Percentiles rank a stretch among this genome's conserved stretches.
These are phyloP conservation scores for Pituophis catenifer DNA, from an alignment of 2,113 vertebrate genomes.

Conservation along the genomic window DNA sequence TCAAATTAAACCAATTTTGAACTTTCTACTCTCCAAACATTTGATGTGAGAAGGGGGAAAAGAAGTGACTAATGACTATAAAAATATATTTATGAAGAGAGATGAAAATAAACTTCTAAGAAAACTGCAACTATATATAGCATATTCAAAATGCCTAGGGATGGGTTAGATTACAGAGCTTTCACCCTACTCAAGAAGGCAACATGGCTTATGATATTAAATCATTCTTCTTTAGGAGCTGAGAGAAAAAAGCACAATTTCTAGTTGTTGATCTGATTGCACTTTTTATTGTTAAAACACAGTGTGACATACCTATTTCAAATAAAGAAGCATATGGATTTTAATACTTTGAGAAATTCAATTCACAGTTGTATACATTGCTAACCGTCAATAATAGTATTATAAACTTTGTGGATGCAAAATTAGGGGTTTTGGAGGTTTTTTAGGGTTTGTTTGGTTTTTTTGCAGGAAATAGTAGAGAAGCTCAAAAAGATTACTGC, in stretches of 20 bases:
- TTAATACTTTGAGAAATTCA: not conserved
- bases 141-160: not conserved
- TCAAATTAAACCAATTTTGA: not conserved
- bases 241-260: not conserved
- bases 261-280: not conserved
- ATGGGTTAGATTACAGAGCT: conserved; percentile 33
- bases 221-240: not conserved
- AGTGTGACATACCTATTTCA: not conserved
- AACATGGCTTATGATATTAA: not conserved
- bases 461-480: not conserved
- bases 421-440: not conserved
- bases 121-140: conserved; percentile 41
- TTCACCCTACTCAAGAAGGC: not conserved
- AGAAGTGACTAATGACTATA: not conserved
- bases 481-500: not conserved
- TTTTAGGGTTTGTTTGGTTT: not conserved
- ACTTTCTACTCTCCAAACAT: not conserved
- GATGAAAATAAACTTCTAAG: conserved; percentile 25
- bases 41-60: not conserved
- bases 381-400: not conserved
- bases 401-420: not conserved
- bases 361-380: not conserved
- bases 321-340: not conserved
- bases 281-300: not conserved
- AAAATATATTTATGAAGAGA: not conserved